Conservation (phyloP, 2,797 vertebrate genomes). For the Bradypodion ventrale region DNA sequence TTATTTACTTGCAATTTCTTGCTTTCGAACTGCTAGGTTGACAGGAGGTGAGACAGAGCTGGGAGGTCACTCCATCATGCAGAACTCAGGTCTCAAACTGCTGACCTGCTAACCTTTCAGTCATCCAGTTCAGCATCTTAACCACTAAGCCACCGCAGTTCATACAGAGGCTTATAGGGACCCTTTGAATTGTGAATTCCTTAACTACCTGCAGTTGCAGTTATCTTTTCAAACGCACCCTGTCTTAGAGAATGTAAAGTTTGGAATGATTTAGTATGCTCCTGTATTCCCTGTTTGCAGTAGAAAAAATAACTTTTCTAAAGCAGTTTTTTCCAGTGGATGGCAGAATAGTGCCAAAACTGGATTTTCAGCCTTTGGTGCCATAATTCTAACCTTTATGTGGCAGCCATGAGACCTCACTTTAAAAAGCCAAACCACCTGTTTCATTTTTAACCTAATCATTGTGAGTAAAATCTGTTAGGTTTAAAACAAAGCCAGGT, state of each 20-base stretch:
- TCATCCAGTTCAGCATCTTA: no score
- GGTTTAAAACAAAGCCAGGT: neutral
- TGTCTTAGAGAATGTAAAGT: neutral
- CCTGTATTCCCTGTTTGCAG: neutral
- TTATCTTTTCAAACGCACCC: constrained; percentile 7
- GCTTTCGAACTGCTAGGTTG: no score
- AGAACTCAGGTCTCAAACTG: no score
- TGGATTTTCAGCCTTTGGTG: neutral
- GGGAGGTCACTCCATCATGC: no score
- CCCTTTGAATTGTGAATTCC: no score
- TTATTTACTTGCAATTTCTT: no score
- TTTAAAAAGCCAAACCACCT: neutral
- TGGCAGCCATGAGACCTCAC: neutral
- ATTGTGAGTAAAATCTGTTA: neutral
- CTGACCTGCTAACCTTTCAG: no score
- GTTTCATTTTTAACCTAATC: neutral
- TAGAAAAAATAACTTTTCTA: neutral
- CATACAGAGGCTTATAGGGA: no score
- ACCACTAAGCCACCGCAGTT: no score
- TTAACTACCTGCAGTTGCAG: neutral
- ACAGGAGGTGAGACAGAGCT: no score
- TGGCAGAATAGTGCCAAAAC: neutral
- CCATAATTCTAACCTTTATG: neutral
- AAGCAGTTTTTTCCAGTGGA: neutral
- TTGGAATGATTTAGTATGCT: neutral